These are phyloP conservation scores for Cataglyphis hispanica DNA, from an alignment of 1,140 invertebrate genomes.

Conservation along the genomic window DNA sequence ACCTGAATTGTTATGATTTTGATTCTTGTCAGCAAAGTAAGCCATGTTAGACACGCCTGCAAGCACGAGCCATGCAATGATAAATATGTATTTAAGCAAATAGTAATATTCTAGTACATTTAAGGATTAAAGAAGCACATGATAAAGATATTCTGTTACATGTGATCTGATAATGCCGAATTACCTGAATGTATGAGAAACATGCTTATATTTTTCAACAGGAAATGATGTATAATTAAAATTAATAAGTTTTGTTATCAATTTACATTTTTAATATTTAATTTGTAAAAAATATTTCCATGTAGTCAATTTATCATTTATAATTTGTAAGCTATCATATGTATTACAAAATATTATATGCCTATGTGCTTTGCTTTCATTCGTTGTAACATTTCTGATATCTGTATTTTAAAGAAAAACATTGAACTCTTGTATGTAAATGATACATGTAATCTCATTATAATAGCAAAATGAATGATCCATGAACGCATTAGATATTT, in stretches of 20 bases:
- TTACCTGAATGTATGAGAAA: slow-evolving; percentile 4
- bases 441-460: neutral
- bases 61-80: slow-evolving; percentile 86
- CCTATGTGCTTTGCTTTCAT: neutral
- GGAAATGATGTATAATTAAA: neutral
- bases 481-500: neutral
- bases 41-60: slow-evolving; percentile 86
- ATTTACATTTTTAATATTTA: neutral
- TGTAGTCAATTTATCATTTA: neutral
- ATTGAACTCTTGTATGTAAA: slow-evolving; percentile 10
- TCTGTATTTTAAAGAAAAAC: neutral
- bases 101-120: slow-evolving; percentile 76
- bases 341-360: neutral
- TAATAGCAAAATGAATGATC: neutral
- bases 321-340: slow-evolving; percentile 27
- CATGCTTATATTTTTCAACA: slow-evolving; percentile 32
- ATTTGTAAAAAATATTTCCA: neutral
- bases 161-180: slow-evolving; percentile 4
- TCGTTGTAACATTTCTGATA: neutral
- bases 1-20: slow-evolving; percentile 87
- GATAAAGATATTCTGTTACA: slow-evolving; percentile 62
- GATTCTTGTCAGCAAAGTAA: slow-evolving; percentile 87
- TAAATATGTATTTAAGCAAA: slow-evolving; percentile 84
- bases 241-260: slow-evolving; percentile 19
- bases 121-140: slow-evolving; percentile 19